These are phyloP conservation scores for Julus scanicus DNA, from an alignment of 2,888 invertebrate species.

Conservation along the genomic window DNA sequence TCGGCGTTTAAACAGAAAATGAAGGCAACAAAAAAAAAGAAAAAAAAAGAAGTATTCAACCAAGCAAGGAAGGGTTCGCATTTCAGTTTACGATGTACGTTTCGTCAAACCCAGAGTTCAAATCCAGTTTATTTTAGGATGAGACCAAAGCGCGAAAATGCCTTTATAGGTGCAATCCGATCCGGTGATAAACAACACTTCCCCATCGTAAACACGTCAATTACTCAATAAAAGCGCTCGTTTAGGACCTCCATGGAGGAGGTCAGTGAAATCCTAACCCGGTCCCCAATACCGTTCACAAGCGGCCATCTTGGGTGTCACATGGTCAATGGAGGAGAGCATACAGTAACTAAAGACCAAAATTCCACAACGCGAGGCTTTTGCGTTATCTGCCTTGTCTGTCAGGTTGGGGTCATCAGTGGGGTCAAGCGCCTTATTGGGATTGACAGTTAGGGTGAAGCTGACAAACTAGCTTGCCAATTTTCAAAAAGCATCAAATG, in stretches of 20 bases:
- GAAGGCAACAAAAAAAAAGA: neutral
- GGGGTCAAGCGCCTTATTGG: conserved; percentile 5
- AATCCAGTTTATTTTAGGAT: conserved; percentile 34
- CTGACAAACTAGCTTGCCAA: neutral
- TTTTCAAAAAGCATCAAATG: neutral
- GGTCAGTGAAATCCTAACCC: conserved; percentile 17
- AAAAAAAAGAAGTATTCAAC: neutral
- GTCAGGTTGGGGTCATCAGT: neutral
- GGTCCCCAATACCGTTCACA: neutral
- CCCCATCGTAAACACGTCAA: conserved; percentile 39
- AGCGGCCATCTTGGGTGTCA: neutral
- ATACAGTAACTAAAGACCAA: neutral
- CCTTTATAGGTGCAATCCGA: conserved; percentile 18
- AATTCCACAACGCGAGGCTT: neutral
- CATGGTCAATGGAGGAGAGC: neutral
- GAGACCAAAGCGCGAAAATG: neutral
- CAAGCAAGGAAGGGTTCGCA: neutral
- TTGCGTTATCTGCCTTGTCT: neutral
- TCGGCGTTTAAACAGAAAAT: neutral
- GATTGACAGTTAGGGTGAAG: neutral
- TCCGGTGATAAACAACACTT: conserved; percentile 32
- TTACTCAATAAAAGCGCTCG: conserved; percentile 27
- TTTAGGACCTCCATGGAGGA: neutral
- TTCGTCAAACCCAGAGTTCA: neutral
- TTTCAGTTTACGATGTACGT: conserved; percentile 1